A percentile compares a stretch with the other conserved stretches of the same genome.
Evolutionary conservation across 2,888 invertebrate species (phyloP).

Genomic region (Notodonta dromedarius): DNA sequence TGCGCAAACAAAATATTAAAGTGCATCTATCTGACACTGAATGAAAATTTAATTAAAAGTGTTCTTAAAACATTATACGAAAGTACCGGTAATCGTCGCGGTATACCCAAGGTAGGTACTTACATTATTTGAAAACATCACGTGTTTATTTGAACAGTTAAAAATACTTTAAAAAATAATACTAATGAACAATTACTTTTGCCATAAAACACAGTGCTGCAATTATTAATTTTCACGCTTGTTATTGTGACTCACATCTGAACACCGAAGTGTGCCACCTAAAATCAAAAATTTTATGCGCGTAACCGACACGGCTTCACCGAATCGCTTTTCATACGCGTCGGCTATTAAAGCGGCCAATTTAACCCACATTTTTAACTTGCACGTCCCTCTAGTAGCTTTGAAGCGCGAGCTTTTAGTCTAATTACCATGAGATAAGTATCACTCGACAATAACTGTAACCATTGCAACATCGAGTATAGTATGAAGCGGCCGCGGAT

Average conservation of each 20-base stretch:
- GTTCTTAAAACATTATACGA: too few relatives aligned
- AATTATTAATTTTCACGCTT: neutral
- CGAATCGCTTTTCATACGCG: conserved; percentile 12
- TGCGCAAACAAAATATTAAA: too few relatives aligned
- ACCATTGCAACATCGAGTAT: conserved; percentile 66
- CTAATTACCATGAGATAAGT: conserved; percentile 65
- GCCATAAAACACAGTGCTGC: neutral
- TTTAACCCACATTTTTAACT: conserved; percentile 36
- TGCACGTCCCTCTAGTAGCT: conserved; percentile 31
- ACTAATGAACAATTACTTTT: neutral
- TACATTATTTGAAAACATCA: too few relatives aligned
- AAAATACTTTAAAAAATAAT: too few relatives aligned
- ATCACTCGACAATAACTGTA: conserved; percentile 68
- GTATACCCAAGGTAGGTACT: too few relatives aligned
- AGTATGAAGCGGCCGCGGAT: conserved; percentile 37
- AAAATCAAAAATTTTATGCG: conserved; percentile 22
- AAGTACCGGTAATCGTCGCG: too few relatives aligned
- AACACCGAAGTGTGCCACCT: conserved; percentile 5
- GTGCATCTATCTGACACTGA: too few relatives aligned
- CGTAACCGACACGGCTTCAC: conserved; percentile 21
- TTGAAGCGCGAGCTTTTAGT: conserved; percentile 55
- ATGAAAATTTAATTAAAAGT: too few relatives aligned
- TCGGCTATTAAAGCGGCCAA: conserved; percentile 27
- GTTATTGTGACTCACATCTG: neutral
- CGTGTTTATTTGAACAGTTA: too few relatives aligned